Evolutionary conservation across 1,140 invertebrate genomes (phyloP), one percentile per base, ranked within the genome.

Genomic region (Drosophila saltans): DNA sequence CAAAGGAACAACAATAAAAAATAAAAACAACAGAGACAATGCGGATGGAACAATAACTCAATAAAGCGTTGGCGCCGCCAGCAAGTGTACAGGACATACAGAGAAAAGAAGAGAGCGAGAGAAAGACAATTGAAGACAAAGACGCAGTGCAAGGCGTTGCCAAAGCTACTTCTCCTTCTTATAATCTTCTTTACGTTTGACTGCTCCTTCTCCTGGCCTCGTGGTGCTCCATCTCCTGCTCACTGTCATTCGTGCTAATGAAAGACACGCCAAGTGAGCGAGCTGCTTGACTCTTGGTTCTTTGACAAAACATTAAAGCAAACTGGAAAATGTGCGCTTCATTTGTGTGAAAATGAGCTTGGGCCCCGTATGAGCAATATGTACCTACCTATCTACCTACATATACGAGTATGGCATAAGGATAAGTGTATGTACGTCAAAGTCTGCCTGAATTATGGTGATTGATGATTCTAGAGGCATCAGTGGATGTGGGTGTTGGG

Each of bases 401-500:
- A 52, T 48, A 21, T 48, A 48, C 16, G 5, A 8, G 45, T 21
- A 8, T 21, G 6, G 33, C 6, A 36, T 36, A 36, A 36, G 3
- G 33, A 36, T 36, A 36, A 36, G 33, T 36, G 58, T 72, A 72
- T 82, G 64, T 72, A 73, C 71, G 70, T 43, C 58, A 63, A 81
- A 89, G 78, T 81, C 45, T 52, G 69, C 75, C 83, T 69, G 75
- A 90, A 85, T 90, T 89, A 85, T 90, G 85, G 81, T 89, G 85
- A 89, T 89, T 89, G 85, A 90, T 89, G 85, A 83, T 77, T 83
- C 75, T 72, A 45, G 60, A 62, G 16, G 33, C 21, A 52, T 41
- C 26, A 7, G 41, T 7, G 7, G 41, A 28, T 33, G 55, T 52
- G 76, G 30, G 21, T 40, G 26, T 24, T 36, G 33, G 33, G 3